Percentiles rank a stretch among this genome's conserved stretches.
Conservation (phyloP, 2,888 invertebrate species). For the Acanthosepion lycidas region DNA sequence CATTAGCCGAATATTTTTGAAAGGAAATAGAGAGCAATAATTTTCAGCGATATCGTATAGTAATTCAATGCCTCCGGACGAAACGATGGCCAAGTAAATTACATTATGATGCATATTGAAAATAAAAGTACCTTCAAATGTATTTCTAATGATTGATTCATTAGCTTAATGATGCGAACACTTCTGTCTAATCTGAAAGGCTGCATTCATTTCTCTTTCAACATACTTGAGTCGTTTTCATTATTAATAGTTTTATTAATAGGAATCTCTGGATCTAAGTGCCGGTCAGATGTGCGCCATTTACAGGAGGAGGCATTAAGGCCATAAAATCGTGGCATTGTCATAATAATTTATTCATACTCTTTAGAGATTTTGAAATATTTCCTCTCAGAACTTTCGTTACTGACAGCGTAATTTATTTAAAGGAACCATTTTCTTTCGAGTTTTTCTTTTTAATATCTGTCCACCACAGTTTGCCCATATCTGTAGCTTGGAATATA, state of each 20-base stretch:
- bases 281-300: not conserved
- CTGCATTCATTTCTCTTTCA: not conserved
- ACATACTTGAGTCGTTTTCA: not conserved
- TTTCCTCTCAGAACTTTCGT: too few relatives aligned
- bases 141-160: conserved; percentile 33
- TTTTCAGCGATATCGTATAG: not conserved
- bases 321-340: not conserved
- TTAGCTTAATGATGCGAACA: not conserved
- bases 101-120: not conserved
- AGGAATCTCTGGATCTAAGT: not conserved
- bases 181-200: not conserved
- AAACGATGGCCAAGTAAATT: not conserved
- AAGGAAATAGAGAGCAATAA: not conserved
- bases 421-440: not conserved
- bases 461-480: too few relatives aligned
- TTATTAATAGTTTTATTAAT: conserved; percentile 33
- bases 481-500: too few relatives aligned
- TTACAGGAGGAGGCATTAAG: not conserved
- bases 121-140: not conserved
- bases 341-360: not conserved
- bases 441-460: not conserved
- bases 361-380: too few relatives aligned
- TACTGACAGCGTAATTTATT: not conserved
- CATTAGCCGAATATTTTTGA: not conserved
- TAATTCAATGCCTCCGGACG: not conserved